Percentiles rank a stretch among this genome's conserved stretches.
Evolutionary conservation across 2,888 invertebrate species (phyloP).

Genomic region (Vannuccia rotundouncinata): DNA sequence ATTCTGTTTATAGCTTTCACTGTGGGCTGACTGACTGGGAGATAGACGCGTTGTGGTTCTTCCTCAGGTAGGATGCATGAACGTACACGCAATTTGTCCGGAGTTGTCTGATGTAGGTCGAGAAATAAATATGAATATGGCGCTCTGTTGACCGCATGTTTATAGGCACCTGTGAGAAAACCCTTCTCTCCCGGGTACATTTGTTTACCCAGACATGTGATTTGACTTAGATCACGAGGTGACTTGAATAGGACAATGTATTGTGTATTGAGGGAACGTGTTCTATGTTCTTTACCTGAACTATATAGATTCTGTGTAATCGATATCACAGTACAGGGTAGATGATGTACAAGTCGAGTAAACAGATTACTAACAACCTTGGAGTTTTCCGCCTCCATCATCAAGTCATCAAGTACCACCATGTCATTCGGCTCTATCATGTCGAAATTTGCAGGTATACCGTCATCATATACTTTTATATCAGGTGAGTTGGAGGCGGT

Average conservation of each 20-base stretch:
- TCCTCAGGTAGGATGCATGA: neutral
- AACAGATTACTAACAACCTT: neutral
- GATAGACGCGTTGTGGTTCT: neutral
- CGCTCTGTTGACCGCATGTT: neutral
- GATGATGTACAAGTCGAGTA: neutral
- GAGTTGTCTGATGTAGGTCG: neutral
- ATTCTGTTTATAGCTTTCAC: neutral
- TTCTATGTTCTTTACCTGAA: neutral
- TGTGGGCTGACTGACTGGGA: neutral
- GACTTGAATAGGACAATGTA: neutral
- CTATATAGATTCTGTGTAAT: neutral
- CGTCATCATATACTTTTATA: neutral
- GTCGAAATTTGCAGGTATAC: neutral
- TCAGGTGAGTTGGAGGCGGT: neutral
- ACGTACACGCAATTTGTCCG: neutral
- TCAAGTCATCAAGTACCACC: neutral
- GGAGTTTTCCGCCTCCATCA: neutral
- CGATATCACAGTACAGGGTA: neutral
- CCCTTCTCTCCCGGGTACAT: neutral
- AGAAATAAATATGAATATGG: neutral
- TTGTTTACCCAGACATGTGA: neutral
- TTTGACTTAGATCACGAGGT: neutral
- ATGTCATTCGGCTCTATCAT: neutral
- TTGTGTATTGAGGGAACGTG: neutral
- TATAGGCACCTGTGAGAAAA: neutral